These are phyloP conservation scores for Nymphalis urticae DNA, from an alignment of 2,888 invertebrate genomes.

Conservation along the genomic window DNA sequence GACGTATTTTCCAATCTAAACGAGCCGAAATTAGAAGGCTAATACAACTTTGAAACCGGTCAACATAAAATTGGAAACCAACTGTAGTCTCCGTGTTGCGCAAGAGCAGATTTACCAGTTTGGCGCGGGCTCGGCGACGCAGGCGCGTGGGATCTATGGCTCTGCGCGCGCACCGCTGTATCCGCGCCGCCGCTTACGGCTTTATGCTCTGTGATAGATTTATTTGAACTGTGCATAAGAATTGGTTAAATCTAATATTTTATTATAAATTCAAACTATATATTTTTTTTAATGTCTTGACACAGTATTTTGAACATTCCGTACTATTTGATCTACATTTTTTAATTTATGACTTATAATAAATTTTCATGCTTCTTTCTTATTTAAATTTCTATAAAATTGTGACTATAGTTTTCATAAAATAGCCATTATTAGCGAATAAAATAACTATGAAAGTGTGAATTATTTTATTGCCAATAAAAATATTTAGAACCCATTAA, in stretches of 20 bases:
- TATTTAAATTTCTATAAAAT: neutral
- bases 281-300: neutral
- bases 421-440: constrained; percentile 7
- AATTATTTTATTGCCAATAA: constrained; percentile 40
- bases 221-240: constrained; percentile 50
- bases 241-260: neutral
- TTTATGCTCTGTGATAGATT: constrained; percentile 45
- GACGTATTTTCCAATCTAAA: constrained; percentile 79
- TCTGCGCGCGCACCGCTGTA: constrained; percentile 31
- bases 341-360: neutral
- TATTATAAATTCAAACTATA: too few species aligned
- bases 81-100: constrained; percentile 77
- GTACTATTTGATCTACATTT: neutral
- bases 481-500: constrained; percentile 56
- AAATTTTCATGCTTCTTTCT: constrained; percentile 3
- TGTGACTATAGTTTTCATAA: constrained; percentile 11
- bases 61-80: constrained; percentile 82
- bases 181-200: constrained; percentile 6
- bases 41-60: constrained; percentile 79
- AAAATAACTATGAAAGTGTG: constrained; percentile 22
- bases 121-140: constrained; percentile 52
- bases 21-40: constrained; percentile 81
- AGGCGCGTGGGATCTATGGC: constrained; percentile 69
- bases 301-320: neutral
- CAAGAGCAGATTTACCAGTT: constrained; percentile 75